A percentile compares a stretch with the other conserved stretches of the same genome.
Evolutionary conservation across 2,797 vertebrate genomes (phyloP).

Genomic region (Pseudocheirus occidentalis): DNA sequence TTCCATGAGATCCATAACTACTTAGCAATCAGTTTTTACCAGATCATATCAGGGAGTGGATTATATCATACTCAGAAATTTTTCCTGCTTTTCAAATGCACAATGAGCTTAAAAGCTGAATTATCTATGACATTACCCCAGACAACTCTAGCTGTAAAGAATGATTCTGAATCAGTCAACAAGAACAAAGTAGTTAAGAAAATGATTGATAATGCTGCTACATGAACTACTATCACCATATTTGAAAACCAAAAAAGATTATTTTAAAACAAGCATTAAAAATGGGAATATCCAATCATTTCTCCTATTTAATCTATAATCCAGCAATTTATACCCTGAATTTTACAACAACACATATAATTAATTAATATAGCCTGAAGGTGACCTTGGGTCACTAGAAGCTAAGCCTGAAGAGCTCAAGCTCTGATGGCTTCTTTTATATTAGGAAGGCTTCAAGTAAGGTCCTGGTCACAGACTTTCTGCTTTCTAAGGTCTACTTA

Average conservation of each 20-base stretch:
- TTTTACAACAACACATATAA: too few species aligned
- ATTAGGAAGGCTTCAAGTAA: not conserved
- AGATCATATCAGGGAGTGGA: conserved; percentile 49
- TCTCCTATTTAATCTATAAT: not conserved
- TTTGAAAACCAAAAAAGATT: not conserved
- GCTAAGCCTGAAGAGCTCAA: not conserved
- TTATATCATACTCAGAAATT: conserved; percentile 28
- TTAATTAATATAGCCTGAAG: not conserved
- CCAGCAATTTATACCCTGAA: not conserved
- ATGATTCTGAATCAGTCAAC: conserved; percentile 40
- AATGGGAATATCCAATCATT: not conserved
- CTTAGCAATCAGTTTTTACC: conserved; percentile 60
- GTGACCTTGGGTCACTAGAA: not conserved
- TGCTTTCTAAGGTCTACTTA: not conserved
- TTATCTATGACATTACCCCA: conserved; percentile 44
- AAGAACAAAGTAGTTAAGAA: conserved; percentile 45
- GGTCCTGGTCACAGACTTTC: not conserved
- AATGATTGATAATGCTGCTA: conserved; percentile 13
- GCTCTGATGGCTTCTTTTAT: not conserved
- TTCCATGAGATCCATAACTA: conserved; percentile 43
- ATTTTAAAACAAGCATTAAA: not conserved
- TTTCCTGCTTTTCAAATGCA: conserved; percentile 39
- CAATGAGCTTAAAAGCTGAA: conserved; percentile 57
- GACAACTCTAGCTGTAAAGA: conserved; percentile 32
- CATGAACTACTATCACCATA: not conserved